Evolutionary conservation across 2,797 vertebrate genomes (phyloP).

Genomic region (Microcaecilia unicolor): DNA sequence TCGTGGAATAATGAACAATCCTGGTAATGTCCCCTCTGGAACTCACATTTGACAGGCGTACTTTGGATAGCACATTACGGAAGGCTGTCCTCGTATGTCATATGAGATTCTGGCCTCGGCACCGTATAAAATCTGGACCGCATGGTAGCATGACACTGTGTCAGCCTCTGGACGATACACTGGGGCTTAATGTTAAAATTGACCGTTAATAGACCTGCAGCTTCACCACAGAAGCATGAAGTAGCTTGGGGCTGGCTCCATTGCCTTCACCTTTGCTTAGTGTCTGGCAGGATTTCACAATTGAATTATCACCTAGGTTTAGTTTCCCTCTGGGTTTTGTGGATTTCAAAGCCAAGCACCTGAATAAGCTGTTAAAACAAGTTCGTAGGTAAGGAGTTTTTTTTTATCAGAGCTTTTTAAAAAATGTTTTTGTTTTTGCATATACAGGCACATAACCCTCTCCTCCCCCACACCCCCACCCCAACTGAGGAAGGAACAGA

Average conservation of each 20-base stretch:
- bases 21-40: no score
- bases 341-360: constrained; percentile 40
- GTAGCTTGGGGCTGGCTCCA: constrained; percentile 40
- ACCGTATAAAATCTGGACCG: constrained; percentile 20
- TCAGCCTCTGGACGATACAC: constrained; percentile 19
- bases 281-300: constrained; percentile 30
- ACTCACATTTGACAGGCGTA: background rate
- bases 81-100: constrained; percentile 10
- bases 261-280: constrained; percentile 27
- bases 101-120: constrained; percentile 17
- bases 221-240: constrained; percentile 20
- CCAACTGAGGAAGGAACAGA: no score
- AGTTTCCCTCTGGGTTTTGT: no score
- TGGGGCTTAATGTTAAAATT: constrained; percentile 26
- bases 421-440: no score
- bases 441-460: no score
- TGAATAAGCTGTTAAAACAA: constrained; percentile 42
- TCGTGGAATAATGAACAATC: no score
- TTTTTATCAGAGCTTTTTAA: constrained; percentile 24
- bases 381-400: constrained; percentile 37
- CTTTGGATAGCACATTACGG: constrained; percentile 8
- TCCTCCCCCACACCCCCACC: no score
- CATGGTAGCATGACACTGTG: constrained; percentile 10
- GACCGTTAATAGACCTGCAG: no score
- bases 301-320: constrained; percentile 36